Conservation (phyloP, 1,140 invertebrate species). For the Vanessa atalanta region DNA sequence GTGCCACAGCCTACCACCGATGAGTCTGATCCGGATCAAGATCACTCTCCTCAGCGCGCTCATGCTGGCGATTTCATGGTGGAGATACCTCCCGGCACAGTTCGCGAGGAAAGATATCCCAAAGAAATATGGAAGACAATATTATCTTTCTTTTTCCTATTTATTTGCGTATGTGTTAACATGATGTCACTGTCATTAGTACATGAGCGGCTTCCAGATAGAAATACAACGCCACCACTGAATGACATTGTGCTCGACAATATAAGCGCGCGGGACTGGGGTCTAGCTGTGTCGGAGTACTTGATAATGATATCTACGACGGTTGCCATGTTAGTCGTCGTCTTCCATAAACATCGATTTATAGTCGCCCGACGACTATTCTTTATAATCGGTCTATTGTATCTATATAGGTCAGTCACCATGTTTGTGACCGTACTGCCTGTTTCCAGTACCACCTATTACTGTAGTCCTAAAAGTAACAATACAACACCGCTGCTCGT, state of each 20-base stretch:
- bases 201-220: constrained; percentile 91
- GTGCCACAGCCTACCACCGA: constrained; percentile 69
- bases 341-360: constrained; percentile 93
- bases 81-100: constrained; percentile 69
- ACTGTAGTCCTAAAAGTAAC: constrained; percentile 91
- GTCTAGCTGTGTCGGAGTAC: constrained; percentile 91
- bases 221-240: constrained; percentile 85
- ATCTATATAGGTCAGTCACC: constrained; percentile 92
- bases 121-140: constrained; percentile 79
- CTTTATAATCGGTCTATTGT: constrained; percentile 90
- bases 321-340: constrained; percentile 86
- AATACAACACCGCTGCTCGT: constrained; percentile 84
- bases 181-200: constrained; percentile 89
- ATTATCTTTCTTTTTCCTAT: constrained; percentile 75
- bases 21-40: constrained; percentile 76
- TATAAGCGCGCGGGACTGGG: constrained; percentile 87
- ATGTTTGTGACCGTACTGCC: constrained; percentile 95
- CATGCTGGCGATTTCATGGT: constrained; percentile 73
- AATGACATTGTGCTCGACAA: constrained; percentile 91
- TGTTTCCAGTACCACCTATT: constrained; percentile 90
- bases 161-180: constrained; percentile 73
- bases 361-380: constrained; percentile 92
- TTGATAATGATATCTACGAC: constrained; percentile 91
- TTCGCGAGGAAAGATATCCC: constrained; percentile 74
- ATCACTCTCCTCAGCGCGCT: constrained; percentile 63